Evolutionary conservation across 2,797 vertebrate species (phyloP).

Genomic region (Thaleichthys pacificus): DNA sequence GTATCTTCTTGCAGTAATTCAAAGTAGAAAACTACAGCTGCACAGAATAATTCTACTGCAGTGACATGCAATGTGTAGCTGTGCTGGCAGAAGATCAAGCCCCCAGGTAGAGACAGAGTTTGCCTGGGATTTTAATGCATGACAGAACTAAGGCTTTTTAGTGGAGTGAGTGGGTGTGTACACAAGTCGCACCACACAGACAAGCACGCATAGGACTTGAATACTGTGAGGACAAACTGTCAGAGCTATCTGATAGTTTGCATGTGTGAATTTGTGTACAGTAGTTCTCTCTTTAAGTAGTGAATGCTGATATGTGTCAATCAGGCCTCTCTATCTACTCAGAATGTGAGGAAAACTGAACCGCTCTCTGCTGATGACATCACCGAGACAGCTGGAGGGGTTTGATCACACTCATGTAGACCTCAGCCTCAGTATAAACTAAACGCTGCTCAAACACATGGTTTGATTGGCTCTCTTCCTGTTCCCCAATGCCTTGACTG

Average conservation of each 20-base stretch:
- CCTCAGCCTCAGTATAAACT: not conserved
- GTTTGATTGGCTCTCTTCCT: slow-evolving; percentile 26
- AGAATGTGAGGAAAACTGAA: not conserved
- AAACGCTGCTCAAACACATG: slow-evolving; percentile 7
- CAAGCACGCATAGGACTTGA: not conserved
- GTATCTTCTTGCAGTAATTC: not conserved
- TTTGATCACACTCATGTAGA: not conserved
- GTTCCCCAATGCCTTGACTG: not conserved
- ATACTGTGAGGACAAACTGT: not conserved
- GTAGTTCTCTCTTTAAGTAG: not conserved
- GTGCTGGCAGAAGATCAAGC: not conserved
- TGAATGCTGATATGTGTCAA: not conserved
- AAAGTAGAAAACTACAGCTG: not conserved
- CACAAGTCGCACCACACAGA: not conserved
- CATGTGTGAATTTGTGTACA: slow-evolving; percentile 20
- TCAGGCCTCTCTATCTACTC: not conserved
- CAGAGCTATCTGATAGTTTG: not conserved
- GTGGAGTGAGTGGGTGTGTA: not conserved
- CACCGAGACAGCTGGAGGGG: slow-evolving; percentile 10
- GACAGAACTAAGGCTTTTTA: not conserved
- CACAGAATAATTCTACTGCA: not conserved
- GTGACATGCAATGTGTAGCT: not conserved
- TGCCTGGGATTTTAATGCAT: slow-evolving; percentile 1
- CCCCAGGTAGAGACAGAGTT: not conserved
- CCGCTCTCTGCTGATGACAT: not conserved